Evolutionary conservation across 2,113 vertebrate genomes (phyloP).

Genomic region (Melanerpes aurifrons): DNA sequence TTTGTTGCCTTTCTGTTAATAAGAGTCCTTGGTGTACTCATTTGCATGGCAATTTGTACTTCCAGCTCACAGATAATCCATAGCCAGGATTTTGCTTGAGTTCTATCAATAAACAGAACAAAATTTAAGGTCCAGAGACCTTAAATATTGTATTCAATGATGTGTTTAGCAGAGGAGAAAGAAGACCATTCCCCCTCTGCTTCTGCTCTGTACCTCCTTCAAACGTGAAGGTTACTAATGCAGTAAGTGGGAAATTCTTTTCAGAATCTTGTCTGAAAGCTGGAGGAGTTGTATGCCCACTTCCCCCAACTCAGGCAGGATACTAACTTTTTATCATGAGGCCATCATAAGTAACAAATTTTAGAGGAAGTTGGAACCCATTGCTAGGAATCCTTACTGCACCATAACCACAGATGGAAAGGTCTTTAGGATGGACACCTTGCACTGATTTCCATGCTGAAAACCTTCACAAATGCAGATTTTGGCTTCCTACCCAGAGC

Average conservation of each 20-base stretch:
- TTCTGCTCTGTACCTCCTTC: background rate
- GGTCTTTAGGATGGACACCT: constrained; percentile 48
- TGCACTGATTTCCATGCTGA: constrained; percentile 60
- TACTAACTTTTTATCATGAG: constrained; percentile 37
- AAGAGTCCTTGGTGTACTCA: background rate
- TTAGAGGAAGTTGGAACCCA: constrained; percentile 19
- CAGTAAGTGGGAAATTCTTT: constrained; percentile 46
- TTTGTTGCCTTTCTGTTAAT: constrained; percentile 32
- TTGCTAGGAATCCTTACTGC: background rate
- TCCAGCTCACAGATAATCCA: background rate
- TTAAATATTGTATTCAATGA: background rate
- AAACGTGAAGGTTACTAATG: constrained; percentile 1
- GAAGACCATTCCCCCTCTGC: background rate
- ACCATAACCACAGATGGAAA: constrained; percentile 26
- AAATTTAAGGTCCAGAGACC: background rate
- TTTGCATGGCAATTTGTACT: background rate
- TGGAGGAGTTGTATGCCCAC: constrained; percentile 38
- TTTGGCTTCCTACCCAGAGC: constrained; percentile 54
- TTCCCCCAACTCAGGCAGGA: constrained; percentile 20
- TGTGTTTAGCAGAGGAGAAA: background rate
- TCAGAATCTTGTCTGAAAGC: constrained; percentile 61
- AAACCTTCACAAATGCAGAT: constrained; percentile 50
- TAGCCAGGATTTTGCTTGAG: background rate
- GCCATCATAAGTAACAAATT: constrained; percentile 21
- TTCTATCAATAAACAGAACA: background rate